Conservation (phyloP, 2,797 vertebrate species). For the Pampus argenteus region DNA sequence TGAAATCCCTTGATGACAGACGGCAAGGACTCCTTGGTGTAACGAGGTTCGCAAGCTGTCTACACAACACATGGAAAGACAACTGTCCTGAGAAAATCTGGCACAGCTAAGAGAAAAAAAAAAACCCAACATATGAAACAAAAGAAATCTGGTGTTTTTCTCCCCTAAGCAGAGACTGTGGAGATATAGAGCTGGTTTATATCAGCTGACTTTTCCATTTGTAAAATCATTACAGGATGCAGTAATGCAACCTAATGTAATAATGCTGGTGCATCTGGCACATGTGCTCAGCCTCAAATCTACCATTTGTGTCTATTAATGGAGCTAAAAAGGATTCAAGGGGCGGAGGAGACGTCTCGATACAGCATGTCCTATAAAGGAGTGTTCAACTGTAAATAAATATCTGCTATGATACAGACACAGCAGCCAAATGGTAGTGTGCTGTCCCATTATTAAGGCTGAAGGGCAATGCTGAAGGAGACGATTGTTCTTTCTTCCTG, state of each 20-base stretch:
- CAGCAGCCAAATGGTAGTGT: constrained; percentile 60
- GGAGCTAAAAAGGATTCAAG: constrained; percentile 49
- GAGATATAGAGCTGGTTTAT: constrained; percentile 29
- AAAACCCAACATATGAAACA: constrained; percentile 11
- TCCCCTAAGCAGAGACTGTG: constrained; percentile 14
- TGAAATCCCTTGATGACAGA: constrained; percentile 76
- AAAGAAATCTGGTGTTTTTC: constrained; percentile 9
- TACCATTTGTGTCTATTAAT: constrained; percentile 63
- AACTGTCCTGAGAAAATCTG: constrained; percentile 20
- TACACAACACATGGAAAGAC: constrained; percentile 26
- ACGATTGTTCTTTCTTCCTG: constrained; percentile 83
- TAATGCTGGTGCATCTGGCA: constrained; percentile 60
- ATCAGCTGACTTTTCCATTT: constrained; percentile 41
- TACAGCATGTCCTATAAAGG: constrained; percentile 52
- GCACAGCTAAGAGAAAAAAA: constrained; percentile 7
- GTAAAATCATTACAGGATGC: constrained; percentile 60
- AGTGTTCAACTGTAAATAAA: constrained; percentile 56
- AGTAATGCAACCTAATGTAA: constrained; percentile 62
- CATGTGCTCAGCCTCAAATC: constrained; percentile 63
- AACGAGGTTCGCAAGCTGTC: constrained; percentile 58
- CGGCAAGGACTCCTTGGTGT: constrained; percentile 55
- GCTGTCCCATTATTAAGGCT: constrained; percentile 63
- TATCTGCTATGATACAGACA: constrained; percentile 56
- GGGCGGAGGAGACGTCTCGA: constrained; percentile 15
- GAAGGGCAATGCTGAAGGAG: constrained; percentile 73